These are phyloP conservation scores for Rhynchophorus ferrugineus DNA, from an alignment of 1,140 invertebrate genomes.

Conservation along the genomic window DNA sequence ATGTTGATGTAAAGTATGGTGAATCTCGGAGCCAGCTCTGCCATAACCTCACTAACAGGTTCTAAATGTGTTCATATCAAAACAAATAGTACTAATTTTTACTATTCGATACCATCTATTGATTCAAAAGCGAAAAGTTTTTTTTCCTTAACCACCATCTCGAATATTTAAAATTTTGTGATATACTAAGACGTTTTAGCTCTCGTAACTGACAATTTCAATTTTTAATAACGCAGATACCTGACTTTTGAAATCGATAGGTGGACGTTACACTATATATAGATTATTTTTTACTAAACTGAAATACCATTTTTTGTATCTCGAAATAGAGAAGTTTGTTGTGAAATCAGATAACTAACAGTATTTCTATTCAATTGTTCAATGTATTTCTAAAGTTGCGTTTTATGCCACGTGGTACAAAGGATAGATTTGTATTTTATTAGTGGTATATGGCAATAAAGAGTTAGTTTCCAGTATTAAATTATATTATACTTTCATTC, in stretches of 20 bases:
- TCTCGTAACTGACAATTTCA: too few species aligned
- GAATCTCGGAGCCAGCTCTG: conserved; percentile 37
- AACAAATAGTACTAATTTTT: conserved; percentile 32
- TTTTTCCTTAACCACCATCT: conserved; percentile 25
- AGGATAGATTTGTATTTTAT: conserved; percentile 32
- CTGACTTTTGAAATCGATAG: background rate
- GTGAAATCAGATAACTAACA: conserved; percentile 11
- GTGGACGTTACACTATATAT: conserved; percentile 5
- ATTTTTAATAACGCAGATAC: too few species aligned
- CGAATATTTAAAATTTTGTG: background rate
- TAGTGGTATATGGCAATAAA: conserved; percentile 41
- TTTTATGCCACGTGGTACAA: conserved; percentile 32
- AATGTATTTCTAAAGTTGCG: conserved; percentile 18
- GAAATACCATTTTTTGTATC: conserved; percentile 16
- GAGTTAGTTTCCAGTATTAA: conserved; percentile 37
- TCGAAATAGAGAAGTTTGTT: conserved; percentile 6
- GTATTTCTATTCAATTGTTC: conserved; percentile 18
- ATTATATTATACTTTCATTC: too few species aligned
- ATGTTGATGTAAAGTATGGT: conserved; percentile 31
- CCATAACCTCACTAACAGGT: conserved; percentile 37
- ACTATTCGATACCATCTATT: conserved; percentile 27
- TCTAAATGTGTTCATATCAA: conserved; percentile 38
- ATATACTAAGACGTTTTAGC: too few species aligned
- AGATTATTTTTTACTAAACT: conserved; percentile 18
- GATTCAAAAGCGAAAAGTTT: conserved; percentile 12